Conservation (phyloP, 1,140 invertebrate genomes). For the Centruroides vittatus region DNA sequence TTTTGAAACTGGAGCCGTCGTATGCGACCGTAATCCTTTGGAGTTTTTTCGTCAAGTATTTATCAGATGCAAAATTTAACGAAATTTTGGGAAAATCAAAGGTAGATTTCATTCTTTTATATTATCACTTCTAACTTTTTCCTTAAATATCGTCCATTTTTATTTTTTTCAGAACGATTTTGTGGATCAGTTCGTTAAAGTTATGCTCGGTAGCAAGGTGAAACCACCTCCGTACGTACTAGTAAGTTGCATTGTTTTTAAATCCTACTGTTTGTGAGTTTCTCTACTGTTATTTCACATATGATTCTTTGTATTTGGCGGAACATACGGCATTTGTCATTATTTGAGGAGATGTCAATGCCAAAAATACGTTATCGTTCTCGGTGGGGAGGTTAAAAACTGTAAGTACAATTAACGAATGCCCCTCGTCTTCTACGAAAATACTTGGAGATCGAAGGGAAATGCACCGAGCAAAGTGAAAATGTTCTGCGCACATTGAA, state of each 20-base stretch:
- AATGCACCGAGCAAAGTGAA: too few relatives aligned
- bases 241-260: conserved; percentile 15
- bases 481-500: too few relatives aligned
- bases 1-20: conserved; percentile 25
- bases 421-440: too few relatives aligned
- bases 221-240: conserved; percentile 54
- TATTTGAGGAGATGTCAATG: too few relatives aligned
- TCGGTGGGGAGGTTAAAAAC: too few relatives aligned
- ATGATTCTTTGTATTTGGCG: too few relatives aligned
- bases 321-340: too few relatives aligned
- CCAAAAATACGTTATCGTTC: too few relatives aligned
- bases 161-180: conserved; percentile 37
- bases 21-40: conserved; percentile 24
- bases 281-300: too few relatives aligned
- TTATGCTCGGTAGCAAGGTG: conserved; percentile 59
- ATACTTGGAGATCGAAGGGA: too few relatives aligned
- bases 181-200: conserved; percentile 62
- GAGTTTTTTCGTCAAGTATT: conserved; percentile 27
- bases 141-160: conserved; percentile 12
- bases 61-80: conserved; percentile 25
- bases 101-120: conserved; percentile 19
- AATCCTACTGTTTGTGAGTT: too few relatives aligned
- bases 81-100: conserved; percentile 27
- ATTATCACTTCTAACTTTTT: conserved; percentile 4
- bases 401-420: too few relatives aligned